Evolutionary conservation across 2,113 vertebrate species (phyloP).

Genomic region (Phrynosoma blainvillii): DNA sequence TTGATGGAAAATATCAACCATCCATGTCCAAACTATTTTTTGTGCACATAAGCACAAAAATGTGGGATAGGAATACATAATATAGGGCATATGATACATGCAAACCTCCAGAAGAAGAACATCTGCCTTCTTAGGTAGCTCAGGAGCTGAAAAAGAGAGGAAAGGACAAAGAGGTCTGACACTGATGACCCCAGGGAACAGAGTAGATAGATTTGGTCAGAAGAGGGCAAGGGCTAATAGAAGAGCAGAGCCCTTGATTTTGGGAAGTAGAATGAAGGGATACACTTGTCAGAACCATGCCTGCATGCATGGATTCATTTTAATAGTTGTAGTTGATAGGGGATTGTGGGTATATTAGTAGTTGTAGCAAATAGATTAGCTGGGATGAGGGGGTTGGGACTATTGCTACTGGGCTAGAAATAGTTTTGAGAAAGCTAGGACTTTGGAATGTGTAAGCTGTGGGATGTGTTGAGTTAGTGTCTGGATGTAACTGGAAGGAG

Average conservation of each 20-base stretch:
- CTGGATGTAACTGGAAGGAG: too few relatives aligned
- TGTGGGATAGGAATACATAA: background rate
- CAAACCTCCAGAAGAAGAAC: background rate
- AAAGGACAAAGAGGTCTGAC: background rate
- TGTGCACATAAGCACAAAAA: background rate
- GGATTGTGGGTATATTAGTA: too few relatives aligned
- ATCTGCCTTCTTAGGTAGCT: background rate
- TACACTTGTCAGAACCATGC: too few relatives aligned
- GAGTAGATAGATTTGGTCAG: background rate
- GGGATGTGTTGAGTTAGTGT: too few relatives aligned
- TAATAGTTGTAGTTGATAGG: too few relatives aligned
- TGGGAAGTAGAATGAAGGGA: background rate
- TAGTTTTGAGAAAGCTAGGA: too few relatives aligned
- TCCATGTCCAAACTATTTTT: background rate
- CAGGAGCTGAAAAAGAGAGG: background rate
- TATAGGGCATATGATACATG: fast-evolving
- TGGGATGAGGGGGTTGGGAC: too few relatives aligned
- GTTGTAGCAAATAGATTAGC: too few relatives aligned
- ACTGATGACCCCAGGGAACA: too few relatives aligned
- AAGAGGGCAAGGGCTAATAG: background rate
- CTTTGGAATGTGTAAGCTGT: too few relatives aligned
- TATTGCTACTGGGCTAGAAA: too few relatives aligned
- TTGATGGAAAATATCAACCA: background rate
- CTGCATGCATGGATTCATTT: too few relatives aligned
- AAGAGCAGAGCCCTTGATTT: background rate